Evolutionary conservation across 2,797 vertebrate genomes (phyloP).

Genomic region (Anguilla anguilla): DNA sequence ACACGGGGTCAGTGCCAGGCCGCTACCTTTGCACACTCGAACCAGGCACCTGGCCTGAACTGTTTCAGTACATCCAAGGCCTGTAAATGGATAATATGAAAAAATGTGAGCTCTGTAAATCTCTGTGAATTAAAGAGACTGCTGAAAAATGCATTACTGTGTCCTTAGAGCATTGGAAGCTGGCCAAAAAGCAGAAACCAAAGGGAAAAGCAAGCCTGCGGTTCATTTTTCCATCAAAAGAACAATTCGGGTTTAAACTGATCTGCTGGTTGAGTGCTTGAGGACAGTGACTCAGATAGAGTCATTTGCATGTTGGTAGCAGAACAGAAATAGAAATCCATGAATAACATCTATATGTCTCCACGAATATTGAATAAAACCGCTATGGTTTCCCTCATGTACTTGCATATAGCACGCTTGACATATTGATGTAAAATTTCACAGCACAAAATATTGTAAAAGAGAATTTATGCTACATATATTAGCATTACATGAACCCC

Average conservation of each 20-base stretch:
- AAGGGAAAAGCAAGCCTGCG: not conserved
- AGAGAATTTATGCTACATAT: not conserved
- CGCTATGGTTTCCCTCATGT: not conserved
- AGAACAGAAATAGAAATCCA: not conserved
- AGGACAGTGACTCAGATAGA: constrained; percentile 10
- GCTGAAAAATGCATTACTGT: not conserved
- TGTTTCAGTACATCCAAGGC: not conserved
- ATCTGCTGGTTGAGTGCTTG: not conserved
- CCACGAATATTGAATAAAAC: not conserved
- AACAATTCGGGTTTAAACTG: not conserved
- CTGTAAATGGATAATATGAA: not conserved
- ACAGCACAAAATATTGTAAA: not conserved
- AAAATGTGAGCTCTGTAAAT: not conserved
- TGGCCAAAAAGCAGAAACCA: not conserved
- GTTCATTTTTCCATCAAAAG: not conserved
- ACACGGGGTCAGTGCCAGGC: not conserved
- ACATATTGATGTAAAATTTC: not conserved
- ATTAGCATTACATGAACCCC: not conserved
- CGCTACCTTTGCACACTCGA: not conserved
- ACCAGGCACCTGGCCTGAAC: not conserved
- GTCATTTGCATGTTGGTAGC: constrained; percentile 2
- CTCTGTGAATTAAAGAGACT: not conserved
- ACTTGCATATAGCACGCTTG: not conserved
- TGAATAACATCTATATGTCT: not conserved
- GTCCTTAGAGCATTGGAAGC: not conserved